phyloP scores from a whole-genome alignment of 2,113 vertebrate species.

The Melanotaenia duboulayi region DNA sequence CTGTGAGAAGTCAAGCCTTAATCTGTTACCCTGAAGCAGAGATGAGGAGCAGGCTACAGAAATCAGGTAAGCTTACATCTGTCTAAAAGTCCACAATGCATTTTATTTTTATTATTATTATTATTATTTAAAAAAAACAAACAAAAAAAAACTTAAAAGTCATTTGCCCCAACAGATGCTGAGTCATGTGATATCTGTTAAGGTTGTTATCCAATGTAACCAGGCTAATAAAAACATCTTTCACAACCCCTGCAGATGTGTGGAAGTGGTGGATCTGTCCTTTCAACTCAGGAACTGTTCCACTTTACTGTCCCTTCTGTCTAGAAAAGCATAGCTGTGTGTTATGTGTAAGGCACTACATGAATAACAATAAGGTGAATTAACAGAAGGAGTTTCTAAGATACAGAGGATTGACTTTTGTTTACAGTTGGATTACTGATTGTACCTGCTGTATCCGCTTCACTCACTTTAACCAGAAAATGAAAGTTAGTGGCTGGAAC shows the following conservation, averaged over 20 bases:
- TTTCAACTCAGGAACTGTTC: background rate
- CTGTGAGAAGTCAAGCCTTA: background rate
- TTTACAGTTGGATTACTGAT: constrained; percentile 5
- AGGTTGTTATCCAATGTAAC: background rate
- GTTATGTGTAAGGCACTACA: background rate
- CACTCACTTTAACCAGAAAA: background rate
- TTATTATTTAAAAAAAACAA: too few relatives aligned
- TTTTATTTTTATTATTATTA: background rate
- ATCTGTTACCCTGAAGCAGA: background rate
- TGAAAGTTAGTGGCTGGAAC: background rate
- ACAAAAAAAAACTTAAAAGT: background rate
- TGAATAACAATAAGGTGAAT: background rate
- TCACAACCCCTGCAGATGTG: background rate
- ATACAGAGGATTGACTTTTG: background rate
- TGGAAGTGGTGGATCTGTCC: background rate
- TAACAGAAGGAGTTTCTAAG: background rate
- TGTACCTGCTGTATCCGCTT: constrained; percentile 2
- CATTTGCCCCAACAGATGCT: background rate
- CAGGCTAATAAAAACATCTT: too few relatives aligned
- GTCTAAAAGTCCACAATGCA: background rate
- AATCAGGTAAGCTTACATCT: constrained; percentile 3
- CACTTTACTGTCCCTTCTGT: background rate
- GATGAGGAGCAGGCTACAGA: background rate
- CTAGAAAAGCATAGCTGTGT: background rate
- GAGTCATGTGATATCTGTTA: background rate